Conservation (phyloP, 2,888 invertebrate species). For the Drosophila rellima region DNA sequence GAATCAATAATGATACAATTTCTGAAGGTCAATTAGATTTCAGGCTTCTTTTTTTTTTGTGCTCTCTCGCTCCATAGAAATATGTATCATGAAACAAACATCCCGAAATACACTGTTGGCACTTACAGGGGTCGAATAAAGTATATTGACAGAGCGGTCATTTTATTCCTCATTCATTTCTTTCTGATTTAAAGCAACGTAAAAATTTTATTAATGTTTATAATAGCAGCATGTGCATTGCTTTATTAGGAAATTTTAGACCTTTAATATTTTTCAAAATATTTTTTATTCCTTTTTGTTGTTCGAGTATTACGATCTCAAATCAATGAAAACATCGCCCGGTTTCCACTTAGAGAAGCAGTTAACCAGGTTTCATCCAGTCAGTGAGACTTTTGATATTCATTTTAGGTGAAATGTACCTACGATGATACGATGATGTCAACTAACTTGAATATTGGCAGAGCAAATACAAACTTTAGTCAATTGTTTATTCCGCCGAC, state of each 20-base stretch:
- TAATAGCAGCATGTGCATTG: background rate
- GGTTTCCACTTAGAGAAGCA: background rate
- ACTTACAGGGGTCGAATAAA: background rate
- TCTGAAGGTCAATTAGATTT: background rate
- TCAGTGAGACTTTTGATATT: constrained; percentile 8
- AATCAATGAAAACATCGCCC: background rate
- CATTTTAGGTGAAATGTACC: background rate
- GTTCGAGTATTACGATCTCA: background rate
- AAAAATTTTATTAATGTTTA: no score
- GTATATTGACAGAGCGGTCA: background rate
- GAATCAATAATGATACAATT: background rate
- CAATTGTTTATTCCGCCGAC: constrained; percentile 7
- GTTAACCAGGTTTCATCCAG: background rate
- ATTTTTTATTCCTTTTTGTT: no score
- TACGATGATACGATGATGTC: constrained; percentile 11
- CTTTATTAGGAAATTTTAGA: background rate
- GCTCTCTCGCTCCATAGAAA: background rate
- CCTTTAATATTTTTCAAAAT: background rate
- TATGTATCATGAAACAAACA: background rate
- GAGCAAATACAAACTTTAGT: constrained; percentile 5
- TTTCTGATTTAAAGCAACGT: background rate
- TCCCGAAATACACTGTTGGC: background rate
- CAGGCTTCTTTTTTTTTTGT: background rate
- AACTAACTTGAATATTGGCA: constrained; percentile 8
- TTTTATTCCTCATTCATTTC: no score